A percentile compares a stretch with the other conserved stretches of the same genome.
Conservation (phyloP, 2,888 invertebrate genomes). For the Drymonia ruficornis region DNA sequence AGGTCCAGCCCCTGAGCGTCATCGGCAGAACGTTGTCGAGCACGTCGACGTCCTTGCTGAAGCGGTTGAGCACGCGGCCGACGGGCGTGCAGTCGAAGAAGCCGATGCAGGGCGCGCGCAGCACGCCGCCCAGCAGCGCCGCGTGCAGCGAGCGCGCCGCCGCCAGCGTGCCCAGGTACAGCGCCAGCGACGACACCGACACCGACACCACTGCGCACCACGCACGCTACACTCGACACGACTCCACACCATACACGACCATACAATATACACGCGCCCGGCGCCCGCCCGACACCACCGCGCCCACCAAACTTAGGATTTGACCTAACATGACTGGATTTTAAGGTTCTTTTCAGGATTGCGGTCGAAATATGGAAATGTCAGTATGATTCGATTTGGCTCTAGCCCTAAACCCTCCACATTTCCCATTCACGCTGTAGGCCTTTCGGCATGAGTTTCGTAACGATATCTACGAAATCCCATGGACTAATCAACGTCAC, state of each 20-base stretch:
- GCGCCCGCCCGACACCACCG: not conserved
- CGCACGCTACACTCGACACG: slow-evolving; percentile 17
- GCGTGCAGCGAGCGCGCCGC: slow-evolving; percentile 87
- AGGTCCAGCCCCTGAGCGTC: slow-evolving; percentile 89
- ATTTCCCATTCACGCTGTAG: no score
- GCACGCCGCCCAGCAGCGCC: slow-evolving; percentile 86
- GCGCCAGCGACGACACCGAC: slow-evolving; percentile 87
- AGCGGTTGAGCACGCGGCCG: slow-evolving; percentile 91
- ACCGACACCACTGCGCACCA: slow-evolving; percentile 85
- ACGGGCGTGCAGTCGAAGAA: slow-evolving; percentile 93
- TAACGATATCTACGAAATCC: no score
- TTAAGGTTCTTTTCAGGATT: no score
- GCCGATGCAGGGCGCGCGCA: slow-evolving; percentile 87
- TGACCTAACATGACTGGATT: not conserved
- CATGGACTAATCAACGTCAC: no score
- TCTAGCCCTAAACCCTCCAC: no score
- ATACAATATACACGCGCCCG: not conserved
- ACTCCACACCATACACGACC: slow-evolving; percentile 10
- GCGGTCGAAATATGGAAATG: no score
- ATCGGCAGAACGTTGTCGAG: slow-evolving; percentile 89
- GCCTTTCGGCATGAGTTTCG: no score
- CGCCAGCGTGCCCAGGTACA: slow-evolving; percentile 87
- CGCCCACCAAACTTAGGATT: not conserved
- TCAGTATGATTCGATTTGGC: no score
- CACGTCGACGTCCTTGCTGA: slow-evolving; percentile 90